Conservation (phyloP, 1,140 invertebrate genomes). For the Harpegnathos saltator region DNA sequence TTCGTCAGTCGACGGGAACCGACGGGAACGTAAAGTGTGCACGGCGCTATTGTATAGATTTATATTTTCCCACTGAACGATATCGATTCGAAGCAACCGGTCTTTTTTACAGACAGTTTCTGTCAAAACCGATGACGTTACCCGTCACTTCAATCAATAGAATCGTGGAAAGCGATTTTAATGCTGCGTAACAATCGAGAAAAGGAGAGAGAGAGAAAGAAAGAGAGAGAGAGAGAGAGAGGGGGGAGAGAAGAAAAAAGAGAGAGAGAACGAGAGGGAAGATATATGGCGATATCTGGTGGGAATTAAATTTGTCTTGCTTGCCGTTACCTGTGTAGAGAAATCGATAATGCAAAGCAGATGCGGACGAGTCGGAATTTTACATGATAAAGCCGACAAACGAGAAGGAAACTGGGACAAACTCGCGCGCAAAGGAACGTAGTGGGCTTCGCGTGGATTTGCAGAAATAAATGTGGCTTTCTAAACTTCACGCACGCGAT, state of each 20-base stretch:
- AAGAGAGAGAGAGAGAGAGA: too few relatives aligned
- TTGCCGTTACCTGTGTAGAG: constrained; percentile 17
- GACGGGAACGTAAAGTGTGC: background rate
- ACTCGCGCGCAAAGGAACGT: constrained; percentile 42
- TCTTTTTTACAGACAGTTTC: too few relatives aligned
- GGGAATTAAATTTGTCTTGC: constrained; percentile 40
- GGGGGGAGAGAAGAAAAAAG: too few relatives aligned
- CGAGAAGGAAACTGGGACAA: constrained; percentile 58
- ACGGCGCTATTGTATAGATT: background rate
- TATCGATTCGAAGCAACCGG: background rate
- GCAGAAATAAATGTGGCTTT: constrained; percentile 57
- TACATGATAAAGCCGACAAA: constrained; percentile 61
- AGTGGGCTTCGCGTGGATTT: constrained; percentile 39
- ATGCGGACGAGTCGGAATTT: constrained; percentile 43
- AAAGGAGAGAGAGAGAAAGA: too few relatives aligned
- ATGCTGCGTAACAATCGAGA: too few relatives aligned
- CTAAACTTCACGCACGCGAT: constrained; percentile 45
- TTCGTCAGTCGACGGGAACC: background rate
- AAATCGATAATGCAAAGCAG: constrained; percentile 58
- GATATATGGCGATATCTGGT: constrained; percentile 11
- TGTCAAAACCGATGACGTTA: too few relatives aligned
- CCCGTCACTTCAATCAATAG: too few relatives aligned
- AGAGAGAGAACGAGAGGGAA: too few relatives aligned
- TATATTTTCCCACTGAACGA: background rate
- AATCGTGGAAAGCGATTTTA: too few relatives aligned